Evolutionary conservation across 2,797 vertebrate species (phyloP).

Genomic region (Selene dorsalis): DNA sequence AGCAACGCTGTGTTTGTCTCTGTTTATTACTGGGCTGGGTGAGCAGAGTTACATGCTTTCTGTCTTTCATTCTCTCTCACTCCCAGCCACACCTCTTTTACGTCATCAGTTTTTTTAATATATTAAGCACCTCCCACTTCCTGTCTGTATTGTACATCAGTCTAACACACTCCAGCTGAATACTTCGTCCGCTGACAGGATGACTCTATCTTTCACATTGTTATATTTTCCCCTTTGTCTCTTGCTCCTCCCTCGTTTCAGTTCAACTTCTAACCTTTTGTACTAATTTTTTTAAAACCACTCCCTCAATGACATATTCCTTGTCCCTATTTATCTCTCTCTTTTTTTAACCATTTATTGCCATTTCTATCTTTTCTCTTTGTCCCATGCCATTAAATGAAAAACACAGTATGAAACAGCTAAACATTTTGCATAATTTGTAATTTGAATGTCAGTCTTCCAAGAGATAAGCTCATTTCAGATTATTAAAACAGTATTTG

Average conservation of each 20-base stretch:
- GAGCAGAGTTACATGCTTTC: neutral
- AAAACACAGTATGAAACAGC: neutral
- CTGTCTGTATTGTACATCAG: neutral
- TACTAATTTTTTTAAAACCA: neutral
- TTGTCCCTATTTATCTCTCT: neutral
- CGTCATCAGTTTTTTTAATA: neutral
- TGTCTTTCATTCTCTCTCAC: neutral
- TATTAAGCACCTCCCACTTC: conserved; percentile 30
- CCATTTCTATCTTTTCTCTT: neutral
- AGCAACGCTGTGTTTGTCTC: conserved; percentile 62
- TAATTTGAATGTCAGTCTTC: neutral
- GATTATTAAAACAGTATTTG: neutral
- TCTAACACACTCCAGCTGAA: neutral
- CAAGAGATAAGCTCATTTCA: neutral
- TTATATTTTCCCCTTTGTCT: neutral
- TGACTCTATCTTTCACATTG: neutral
- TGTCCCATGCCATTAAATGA: neutral
- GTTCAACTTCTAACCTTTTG: conserved; percentile 33
- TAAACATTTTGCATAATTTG: neutral
- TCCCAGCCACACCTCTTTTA: conserved; percentile 1
- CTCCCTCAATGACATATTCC: neutral
- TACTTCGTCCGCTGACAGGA: neutral
- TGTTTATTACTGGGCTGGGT: conserved; percentile 52
- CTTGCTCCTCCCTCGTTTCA: too few species aligned
- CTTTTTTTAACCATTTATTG: neutral